Evolutionary conservation across 2,888 invertebrate genomes (phyloP), one percentile per base, ranked within the genome.

Genomic region (Allophyes oxyacanthae): DNA sequence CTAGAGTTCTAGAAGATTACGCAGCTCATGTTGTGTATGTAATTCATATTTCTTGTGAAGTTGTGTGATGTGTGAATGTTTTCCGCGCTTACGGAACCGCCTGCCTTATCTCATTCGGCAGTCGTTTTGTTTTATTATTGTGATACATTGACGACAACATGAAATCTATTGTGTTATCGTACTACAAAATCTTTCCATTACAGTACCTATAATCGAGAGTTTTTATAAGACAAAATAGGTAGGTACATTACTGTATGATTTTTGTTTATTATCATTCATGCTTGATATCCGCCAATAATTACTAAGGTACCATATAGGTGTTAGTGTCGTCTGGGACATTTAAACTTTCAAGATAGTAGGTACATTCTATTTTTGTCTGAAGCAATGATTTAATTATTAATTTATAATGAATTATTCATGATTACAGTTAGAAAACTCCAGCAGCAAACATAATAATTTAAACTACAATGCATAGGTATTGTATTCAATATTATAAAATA

Each of bases 81-180:
- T 72, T 57, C 45, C 36, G 37, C n/a, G 14, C 45, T 11, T 37
- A 25, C 14, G 14, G 38, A 30, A 46, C 28, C 14, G 37, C 36
- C 52, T 20, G 33, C 64, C 52, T 57, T 64, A 72, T 59, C 76
- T 50, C 9, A 8, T 8, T 28, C 28, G 8, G 28, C 20, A 37
- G 8, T 44, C 15, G 55, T 58, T 71, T 74, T 67, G 53, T 72
- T 63, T 55, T 62, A 53, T 62, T 72, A 57, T 53, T 58, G 38
- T 36, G 55, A 40, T 62, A 20, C 20, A 65, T 38, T 55, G 44
- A 25, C 20, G 61, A 55, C 51, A 51, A 20, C 13, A 11, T 38
- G 20, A 61, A 64, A 53, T 55, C 50, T 11, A 40, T 20, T 0
- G 11, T 33, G 42, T 52, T 60, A 64, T 56, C 44, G 20, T 34